Conservation (phyloP, 2,113 vertebrate species). For the Ammodytes marinus region DNA sequence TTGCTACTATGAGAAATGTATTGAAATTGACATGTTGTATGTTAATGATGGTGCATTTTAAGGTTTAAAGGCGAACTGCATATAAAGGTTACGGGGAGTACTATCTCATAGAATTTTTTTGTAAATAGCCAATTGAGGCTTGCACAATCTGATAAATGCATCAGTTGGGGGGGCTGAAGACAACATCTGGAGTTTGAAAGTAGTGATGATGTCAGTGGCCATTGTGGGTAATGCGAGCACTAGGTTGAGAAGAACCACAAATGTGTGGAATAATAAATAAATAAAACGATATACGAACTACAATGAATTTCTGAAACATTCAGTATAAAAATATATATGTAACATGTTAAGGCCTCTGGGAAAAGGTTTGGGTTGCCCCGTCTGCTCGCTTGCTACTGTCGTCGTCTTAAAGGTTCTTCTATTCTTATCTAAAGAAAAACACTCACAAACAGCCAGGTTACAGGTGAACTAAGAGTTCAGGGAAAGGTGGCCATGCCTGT, state of each 20-base stretch:
- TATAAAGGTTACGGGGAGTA: background rate
- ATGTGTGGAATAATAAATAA: background rate
- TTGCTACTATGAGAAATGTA: background rate
- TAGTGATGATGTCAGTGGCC: too few relatives aligned
- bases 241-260: background rate
- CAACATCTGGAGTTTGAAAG: too few relatives aligned
- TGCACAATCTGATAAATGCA: background rate
- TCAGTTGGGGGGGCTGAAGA: background rate
- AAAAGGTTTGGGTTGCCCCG: background rate
- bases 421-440: background rate
- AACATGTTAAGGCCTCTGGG: background rate
- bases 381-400: background rate
- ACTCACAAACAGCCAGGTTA: slow-evolving; percentile 2
- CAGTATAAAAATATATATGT: background rate
- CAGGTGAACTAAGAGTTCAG: background rate
- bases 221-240: background rate
- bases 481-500: slow-evolving; percentile 4
- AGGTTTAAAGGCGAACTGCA: background rate
- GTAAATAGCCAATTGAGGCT: background rate
- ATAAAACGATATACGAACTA: background rate
- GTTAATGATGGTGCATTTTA: background rate
- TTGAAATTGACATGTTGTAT: background rate
- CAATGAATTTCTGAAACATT: background rate
- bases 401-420: background rate
- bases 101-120: background rate